A percentile compares a stretch with the other conserved stretches of the same genome.
phyloP scores from a whole-genome alignment of 2,797 vertebrate species.

The Rhabdomys pumilio region DNA sequence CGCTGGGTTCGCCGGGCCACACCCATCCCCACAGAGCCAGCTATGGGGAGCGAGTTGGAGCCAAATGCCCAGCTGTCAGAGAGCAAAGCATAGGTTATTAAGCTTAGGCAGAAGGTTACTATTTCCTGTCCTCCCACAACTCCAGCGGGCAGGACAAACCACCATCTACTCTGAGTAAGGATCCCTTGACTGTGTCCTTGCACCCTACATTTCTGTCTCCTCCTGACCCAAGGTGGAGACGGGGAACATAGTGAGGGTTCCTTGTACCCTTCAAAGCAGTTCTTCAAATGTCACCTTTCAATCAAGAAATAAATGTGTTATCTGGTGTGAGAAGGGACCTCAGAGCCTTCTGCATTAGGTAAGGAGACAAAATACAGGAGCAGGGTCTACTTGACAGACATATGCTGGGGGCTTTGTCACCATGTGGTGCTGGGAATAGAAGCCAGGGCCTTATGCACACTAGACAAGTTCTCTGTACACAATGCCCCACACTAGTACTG shows the following conservation, averaged over 20 bases:
- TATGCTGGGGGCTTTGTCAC: neutral
- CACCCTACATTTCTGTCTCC: neutral
- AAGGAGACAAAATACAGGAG: conserved; percentile 6
- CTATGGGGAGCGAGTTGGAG: conserved; percentile 98
- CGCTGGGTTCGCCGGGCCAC: conserved; percentile 94
- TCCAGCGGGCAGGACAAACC: neutral
- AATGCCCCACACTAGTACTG: neutral
- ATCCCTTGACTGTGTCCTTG: neutral
- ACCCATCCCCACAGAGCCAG: conserved; percentile 96
- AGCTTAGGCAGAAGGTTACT: neutral
- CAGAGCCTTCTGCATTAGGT: neutral
- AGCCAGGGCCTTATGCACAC: neutral
- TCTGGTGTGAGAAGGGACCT: neutral
- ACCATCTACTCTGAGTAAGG: neutral
- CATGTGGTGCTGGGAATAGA: neutral
- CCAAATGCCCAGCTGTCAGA: conserved; percentile 95
- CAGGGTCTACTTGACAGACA: neutral
- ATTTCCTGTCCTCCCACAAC: neutral
- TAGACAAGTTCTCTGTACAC: neutral
- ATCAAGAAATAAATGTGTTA: neutral
- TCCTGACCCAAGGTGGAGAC: neutral
- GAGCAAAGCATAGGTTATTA: conserved; percentile 49
- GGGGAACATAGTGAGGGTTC: neutral
- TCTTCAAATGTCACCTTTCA: neutral
- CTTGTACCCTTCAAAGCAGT: conserved; percentile 21